These are phyloP conservation scores for Symphodus melops DNA, from an alignment of 2,113 vertebrate genomes.

Conservation along the genomic window DNA sequence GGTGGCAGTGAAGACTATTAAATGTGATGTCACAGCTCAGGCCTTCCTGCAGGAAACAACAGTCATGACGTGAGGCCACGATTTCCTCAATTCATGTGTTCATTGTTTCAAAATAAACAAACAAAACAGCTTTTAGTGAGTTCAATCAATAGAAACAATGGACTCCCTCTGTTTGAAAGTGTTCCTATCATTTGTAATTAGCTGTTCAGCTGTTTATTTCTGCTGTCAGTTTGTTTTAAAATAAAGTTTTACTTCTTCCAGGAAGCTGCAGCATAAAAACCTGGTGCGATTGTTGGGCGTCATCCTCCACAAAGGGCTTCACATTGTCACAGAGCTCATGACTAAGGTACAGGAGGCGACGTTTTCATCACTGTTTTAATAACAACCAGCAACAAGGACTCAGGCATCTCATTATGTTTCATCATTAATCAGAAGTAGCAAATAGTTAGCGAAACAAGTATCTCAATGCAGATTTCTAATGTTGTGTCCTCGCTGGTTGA, in stretches of 20 bases:
- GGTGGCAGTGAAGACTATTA: constrained; percentile 94
- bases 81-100: background rate
- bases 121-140: no score
- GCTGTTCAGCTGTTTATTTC: background rate
- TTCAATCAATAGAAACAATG: background rate
- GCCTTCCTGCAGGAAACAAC: constrained; percentile 91
- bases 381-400: background rate
- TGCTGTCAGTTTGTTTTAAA: background rate
- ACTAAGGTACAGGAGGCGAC: constrained; percentile 84
- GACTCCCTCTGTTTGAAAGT: background rate
- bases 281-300: constrained; percentile 90
- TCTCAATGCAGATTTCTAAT: no score
- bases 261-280: constrained; percentile 92
- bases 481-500: no score
- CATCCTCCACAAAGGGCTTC: constrained; percentile 91
- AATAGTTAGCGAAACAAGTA: background rate
- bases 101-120: background rate
- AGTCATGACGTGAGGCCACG: constrained; percentile 91
- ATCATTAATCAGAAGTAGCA: background rate
- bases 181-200: background rate
- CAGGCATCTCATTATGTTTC: background rate
- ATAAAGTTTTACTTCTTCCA: constrained; percentile 49
- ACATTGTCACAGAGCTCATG: constrained; percentile 95
- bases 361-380: no score
- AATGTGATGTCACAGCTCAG: constrained; percentile 92